Conservation (phyloP, 2,113 vertebrate species). For the Sminthopsis crassicaudata region DNA sequence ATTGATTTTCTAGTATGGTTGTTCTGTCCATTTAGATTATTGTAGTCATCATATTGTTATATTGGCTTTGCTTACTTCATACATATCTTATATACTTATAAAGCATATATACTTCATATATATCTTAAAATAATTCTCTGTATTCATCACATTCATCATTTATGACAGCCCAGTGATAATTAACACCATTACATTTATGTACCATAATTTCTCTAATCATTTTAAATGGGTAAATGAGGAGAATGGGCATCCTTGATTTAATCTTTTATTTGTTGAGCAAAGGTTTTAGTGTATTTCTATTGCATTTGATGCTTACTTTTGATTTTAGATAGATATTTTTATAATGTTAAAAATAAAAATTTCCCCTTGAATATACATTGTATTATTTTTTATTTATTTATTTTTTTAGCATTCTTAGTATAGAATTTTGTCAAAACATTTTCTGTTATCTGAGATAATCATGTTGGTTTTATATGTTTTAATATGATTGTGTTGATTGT, state of each 20-base stretch:
- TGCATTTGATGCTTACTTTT: background rate
- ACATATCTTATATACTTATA: too few species aligned
- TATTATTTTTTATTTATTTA: background rate
- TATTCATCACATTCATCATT: background rate
- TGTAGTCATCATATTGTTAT: background rate
- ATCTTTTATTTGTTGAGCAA: background rate
- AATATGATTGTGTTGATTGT: background rate
- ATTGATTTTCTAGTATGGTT: background rate
- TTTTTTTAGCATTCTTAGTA: background rate
- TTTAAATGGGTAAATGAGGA: background rate
- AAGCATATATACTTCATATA: too few species aligned
- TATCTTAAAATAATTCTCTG: background rate
- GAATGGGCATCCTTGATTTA: background rate
- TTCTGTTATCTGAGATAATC: background rate
- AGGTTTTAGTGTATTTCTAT: background rate
- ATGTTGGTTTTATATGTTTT: background rate
- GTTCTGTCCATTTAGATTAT: background rate
- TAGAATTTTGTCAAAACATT: background rate
- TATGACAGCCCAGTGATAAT: background rate
- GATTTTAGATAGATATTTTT: background rate
- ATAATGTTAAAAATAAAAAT: background rate
- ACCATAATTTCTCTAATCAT: background rate
- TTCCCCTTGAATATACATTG: background rate
- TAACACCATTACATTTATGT: background rate
- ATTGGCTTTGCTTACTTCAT: background rate